Evolutionary conservation across 2,888 invertebrate species (phyloP).

Genomic region (Ceraclea dissimilis): DNA sequence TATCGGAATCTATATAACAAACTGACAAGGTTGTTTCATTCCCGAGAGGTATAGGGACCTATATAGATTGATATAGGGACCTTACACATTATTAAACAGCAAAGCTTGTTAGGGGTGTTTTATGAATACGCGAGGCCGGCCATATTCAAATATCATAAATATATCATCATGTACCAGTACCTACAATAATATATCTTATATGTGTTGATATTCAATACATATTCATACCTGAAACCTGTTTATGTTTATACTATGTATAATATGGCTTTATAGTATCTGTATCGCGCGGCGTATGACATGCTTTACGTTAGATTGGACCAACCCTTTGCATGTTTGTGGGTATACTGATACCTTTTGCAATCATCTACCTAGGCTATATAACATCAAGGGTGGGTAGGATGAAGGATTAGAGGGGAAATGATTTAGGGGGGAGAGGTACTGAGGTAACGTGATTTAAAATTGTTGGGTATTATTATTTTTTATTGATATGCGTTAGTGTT

Average conservation of each 20-base stretch:
- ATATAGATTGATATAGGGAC: too few species aligned
- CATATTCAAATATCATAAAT: constrained; percentile 33
- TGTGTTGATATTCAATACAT: neutral
- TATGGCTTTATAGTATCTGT: constrained; percentile 8
- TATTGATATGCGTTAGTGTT: too few species aligned
- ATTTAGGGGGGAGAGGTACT: neutral
- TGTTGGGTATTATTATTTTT: too few species aligned
- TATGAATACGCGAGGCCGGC: constrained; percentile 44
- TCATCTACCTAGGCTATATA: neutral
- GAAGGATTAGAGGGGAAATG: too few species aligned
- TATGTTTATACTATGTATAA: constrained; percentile 5
- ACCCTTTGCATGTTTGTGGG: constrained; percentile 23
- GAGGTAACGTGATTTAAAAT: too few species aligned
- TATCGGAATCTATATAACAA: too few species aligned
- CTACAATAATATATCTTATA: neutral
- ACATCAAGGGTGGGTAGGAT: neutral
- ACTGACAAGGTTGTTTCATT: too few species aligned
- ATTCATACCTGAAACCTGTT: constrained; percentile 22
- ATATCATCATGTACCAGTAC: constrained; percentile 16
- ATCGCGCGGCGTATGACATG: constrained; percentile 25
- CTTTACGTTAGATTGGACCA: constrained; percentile 24
- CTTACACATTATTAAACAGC: too few species aligned
- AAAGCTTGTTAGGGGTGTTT: constrained; percentile 34
- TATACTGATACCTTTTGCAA: constrained; percentile 16
- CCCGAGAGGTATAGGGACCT: too few species aligned